phyloP scores from a whole-genome alignment of 2,113 vertebrate genomes.

The Lepisosteus oculatus region DNA sequence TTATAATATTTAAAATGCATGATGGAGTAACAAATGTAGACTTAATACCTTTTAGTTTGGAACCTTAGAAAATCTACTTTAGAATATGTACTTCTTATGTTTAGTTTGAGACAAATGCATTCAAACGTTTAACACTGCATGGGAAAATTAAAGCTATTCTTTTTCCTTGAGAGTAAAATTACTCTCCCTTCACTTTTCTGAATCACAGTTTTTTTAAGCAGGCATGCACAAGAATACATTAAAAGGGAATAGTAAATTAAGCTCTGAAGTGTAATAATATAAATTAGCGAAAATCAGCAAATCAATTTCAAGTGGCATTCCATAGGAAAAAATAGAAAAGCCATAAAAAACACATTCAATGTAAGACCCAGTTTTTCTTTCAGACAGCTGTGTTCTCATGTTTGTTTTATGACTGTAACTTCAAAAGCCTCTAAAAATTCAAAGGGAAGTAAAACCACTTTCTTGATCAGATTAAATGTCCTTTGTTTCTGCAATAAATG shows the following conservation, averaged over 20 bases:
- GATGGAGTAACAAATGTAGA: too few species aligned
- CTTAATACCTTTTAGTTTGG: too few species aligned
- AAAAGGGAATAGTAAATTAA: too few species aligned
- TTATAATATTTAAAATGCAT: too few species aligned
- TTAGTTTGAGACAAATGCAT: too few species aligned
- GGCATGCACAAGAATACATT: not conserved
- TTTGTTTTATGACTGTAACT: slow-evolving; percentile 4
- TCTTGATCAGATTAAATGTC: slow-evolving; percentile 50
- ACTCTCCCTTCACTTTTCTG: too few species aligned
- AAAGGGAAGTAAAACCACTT: slow-evolving; percentile 51
- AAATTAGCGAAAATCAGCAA: not conserved
- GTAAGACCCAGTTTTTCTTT: slow-evolving; percentile 4
- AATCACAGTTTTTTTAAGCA: not conserved
- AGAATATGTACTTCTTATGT: too few species aligned
- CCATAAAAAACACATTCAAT: not conserved
- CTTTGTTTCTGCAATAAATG: slow-evolving; percentile 49
- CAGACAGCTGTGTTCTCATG: slow-evolving; percentile 11
- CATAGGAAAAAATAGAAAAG: not conserved
- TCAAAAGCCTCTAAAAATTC: slow-evolving; percentile 14
- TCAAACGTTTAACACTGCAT: too few species aligned
- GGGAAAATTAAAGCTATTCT: too few species aligned
- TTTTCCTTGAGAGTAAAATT: too few species aligned
- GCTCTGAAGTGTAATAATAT: too few species aligned
- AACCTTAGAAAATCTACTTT: too few species aligned
- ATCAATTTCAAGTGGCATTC: slow-evolving; percentile 1